Base-by-base conservation (phyloP, 2,113 vertebrate species). In the Ovis aries region DNA sequence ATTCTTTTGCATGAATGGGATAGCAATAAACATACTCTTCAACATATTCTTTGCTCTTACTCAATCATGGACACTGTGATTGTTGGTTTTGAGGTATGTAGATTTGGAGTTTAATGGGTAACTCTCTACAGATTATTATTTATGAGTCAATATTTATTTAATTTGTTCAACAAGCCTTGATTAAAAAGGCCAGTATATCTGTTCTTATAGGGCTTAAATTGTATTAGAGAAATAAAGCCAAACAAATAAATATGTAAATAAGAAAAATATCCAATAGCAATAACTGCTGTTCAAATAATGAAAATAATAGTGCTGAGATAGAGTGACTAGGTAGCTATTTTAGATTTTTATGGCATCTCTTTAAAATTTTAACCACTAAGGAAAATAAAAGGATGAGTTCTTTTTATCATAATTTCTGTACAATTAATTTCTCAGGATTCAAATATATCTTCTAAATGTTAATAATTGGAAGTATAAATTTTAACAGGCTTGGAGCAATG, bases 401-500 rank as follows among this genome's bases (percentile, higher is more conserved):
- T 74, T 67, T 48, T 3, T 21, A 19, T 52, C 36, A 86, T 13
- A 53, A 48, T 77, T 90, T 91, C 40, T 83, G 7, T 4, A 17
- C 2, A 13, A 5, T 67, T 87, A 95, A 52, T 33, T n/a, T 88
- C 29, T 82, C 43, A 62, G n/a, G 36, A 94, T 97, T 93, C 62
- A 96, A 86, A 98, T 97, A 71, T 86, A 89, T 88, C 81, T 71
- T 92, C 10, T 67, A 77, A 88, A 87, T 93, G 23, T 50, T 74
- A 89, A 71, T 60, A 97, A 96, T 52, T 57, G n/a, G 67, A 53
- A 74, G 12, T 91, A 95, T 97, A 77, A 80, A 71, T 90, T 98
- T 81, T 88, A 96, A 29, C 78, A 95, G 67, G 48, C 88, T 84
- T n/a, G 85, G 55, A 94, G 67, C 3, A 12, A 67, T 71, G 82